Evolutionary conservation across 92 coral and sea anemone species (phyloP), one percentile per base, ranked within the genome.

Genomic region (Porites cylindrica): DNA sequence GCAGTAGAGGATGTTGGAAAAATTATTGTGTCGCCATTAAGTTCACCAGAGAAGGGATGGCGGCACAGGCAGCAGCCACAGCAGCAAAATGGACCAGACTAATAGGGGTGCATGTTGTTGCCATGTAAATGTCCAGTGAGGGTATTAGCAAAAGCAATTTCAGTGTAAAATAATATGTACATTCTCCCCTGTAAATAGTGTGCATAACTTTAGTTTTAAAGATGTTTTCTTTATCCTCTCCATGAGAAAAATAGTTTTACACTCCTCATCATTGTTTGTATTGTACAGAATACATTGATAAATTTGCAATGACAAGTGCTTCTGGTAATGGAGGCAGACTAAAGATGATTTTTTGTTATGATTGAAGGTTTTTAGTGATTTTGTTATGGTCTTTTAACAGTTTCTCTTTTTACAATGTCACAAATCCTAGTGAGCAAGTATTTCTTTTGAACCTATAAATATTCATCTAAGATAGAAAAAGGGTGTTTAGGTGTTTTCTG

Each of bases 21-120:
- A 72, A 92, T 97, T 19, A 90, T 97, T 72, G 96, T 97, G 56
- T 95, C 99, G 9, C 99, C 99, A 10, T 80, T 97, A 21, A 95
- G 98, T 65, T 97, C 99, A 59, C 99, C 99, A 7, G 99, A 97
- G 87, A 97, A 97, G 80, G 98, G 98, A 32, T 97, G 99, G 99
- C 85, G 98, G 75, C 99, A 95, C 64, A 89, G 82, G 65, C 96
- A 93, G 65, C 94, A 89, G 9, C 79, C 98, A 13, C 98, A 90
- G 24, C 98, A 90, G 38, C 96, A 95, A 83, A 88, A 95, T 76
- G 94, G 98, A 61, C 86, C 93, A 10, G 93, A 92, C 83, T 85
- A 2, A 66, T 53, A 20, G 1, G 20, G 7, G 67, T 10, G 2
- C 24, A 23, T n/a, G 16, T 58, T 10, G 56, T n/a, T 12, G 18